Evolutionary conservation across 1,140 invertebrate genomes (phyloP), one percentile per base, ranked within the genome.

Genomic region (Euschistus heros): DNA sequence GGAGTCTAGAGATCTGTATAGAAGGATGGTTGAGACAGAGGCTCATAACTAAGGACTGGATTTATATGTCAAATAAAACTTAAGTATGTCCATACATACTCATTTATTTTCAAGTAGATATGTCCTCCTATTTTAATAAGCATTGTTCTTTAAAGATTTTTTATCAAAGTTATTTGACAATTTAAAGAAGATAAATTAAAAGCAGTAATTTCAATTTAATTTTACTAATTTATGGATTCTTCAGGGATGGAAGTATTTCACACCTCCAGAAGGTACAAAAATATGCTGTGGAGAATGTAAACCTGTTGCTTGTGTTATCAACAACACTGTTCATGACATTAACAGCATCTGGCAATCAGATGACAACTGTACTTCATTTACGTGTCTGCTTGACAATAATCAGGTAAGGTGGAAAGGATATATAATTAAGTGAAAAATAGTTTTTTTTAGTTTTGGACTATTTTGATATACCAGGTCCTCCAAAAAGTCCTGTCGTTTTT

Each of bases 201-300:
- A 44, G 42, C 7, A 7, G 7, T 44, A 20, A 20, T 20, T 50
- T 50, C 14, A 5, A 59, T 27, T 22, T 18, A 42, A 33, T 57
- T 44, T 24, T 17, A 61, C 13, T 47, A 20, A 10, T 59, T 50
- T 52, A 46, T 37, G n/a, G 15, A n/a, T 50, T 50, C 7, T 5
- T 13, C 69, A 77, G 65, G 86, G 85, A 2, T 85, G 79, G 75
- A 73, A 74, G 47, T 86, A 86, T 69, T 69, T 72, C 52, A 65
- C 74, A 4, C 68, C 76, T 2, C 54, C 69, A 0, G 66, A 74
- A 5, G 73, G 70, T 17, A 75, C 68, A 15, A 70, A 72, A 2
- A 71, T 78, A 20, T 91, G 89, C 74, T 91, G 89, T 70, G 88
- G 88, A 4, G 76, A 80, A 65, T 91, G 89, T 67, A 73, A 80